Base-by-base conservation (phyloP, 2,888 invertebrate species). In the Ormyrus rosae region DNA sequence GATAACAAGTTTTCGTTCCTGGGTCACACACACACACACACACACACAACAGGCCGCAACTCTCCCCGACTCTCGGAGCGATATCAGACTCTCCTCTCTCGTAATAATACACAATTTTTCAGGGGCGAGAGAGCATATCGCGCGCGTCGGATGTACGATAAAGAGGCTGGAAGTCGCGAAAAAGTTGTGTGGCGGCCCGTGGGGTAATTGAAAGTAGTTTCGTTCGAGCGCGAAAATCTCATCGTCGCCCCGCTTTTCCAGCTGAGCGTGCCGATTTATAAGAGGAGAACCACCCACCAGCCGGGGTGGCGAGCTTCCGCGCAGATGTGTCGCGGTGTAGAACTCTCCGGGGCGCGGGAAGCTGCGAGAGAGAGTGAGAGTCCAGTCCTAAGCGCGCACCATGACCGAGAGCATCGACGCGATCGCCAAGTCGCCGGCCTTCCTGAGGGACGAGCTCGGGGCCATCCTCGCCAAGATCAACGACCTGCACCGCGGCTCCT, bases 371-470 rank as follows among this genome's bases (percentile, higher is more conserved):
- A 34, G 34, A 3, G 34, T 3, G 9, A 34, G 64, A 48, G 51
- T 51, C 82, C 84, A 84, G 82, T 83, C n/a, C 75, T 61, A 60
- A 48, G 56, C 10, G 58, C 50, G 34, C 65, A 74, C 55, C 81
- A 89, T 88, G 88, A 82, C 84, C 76, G 85, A 86, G 68, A 78
- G 74, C 67, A 81, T 71, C 50, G 83, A 84, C 34, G 82, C 48
- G 11, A 13, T 9, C 72, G 82, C 68, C n/a, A 86, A 84, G 68
- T 84, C 85, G 11, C 50, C 86, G 11, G 86, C 86, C 4, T 19
- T 61, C 10, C 88, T 88, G 11, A 85, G 72, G 55, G 86, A 86
- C 46, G 87, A 89, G 19, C 58, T 89, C 5, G 69, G 81, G 51
- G 63, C 77, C 9, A 85, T 89, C 50, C 68, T 89, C 5, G 80